Percentiles rank a stretch among this genome's conserved stretches.
These are phyloP conservation scores for Megastigmus dorsalis DNA, from an alignment of 2,888 invertebrate species.

Conservation along the genomic window DNA sequence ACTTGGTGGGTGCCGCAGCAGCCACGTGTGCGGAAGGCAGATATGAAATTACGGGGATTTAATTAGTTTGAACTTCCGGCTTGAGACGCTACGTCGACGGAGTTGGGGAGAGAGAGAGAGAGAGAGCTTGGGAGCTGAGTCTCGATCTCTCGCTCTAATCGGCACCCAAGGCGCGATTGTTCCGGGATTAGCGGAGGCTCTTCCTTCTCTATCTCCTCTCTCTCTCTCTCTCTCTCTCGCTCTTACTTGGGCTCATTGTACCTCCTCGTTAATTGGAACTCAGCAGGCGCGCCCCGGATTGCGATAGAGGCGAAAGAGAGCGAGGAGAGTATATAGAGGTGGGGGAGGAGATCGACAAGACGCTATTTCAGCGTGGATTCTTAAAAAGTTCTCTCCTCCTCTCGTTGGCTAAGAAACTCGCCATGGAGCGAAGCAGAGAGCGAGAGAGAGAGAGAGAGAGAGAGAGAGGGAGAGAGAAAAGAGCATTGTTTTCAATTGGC, in stretches of 20 bases:
- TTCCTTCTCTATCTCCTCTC: not conserved
- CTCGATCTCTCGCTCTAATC: slow-evolving; percentile 65
- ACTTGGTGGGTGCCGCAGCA: slow-evolving; percentile 45
- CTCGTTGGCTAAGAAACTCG: slow-evolving; percentile 32
- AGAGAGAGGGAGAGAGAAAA: not conserved
- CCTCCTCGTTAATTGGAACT: slow-evolving; percentile 68
- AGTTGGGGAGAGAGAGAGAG: no score
- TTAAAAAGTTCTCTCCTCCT: slow-evolving; percentile 40
- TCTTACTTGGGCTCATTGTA: no score
- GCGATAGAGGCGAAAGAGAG: slow-evolving; percentile 11
- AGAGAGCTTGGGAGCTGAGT: no score
- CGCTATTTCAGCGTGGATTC: slow-evolving; percentile 49
- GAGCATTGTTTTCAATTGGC: slow-evolving; percentile 52
- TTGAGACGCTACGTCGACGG: slow-evolving; percentile 43
- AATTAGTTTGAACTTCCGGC: slow-evolving; percentile 71
- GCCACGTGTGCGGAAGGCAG: slow-evolving; percentile 71
- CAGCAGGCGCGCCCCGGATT: slow-evolving; percentile 31
- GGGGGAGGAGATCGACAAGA: slow-evolving; percentile 18
- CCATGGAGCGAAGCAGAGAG: no score
- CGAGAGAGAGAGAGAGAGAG: not conserved
- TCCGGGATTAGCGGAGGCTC: slow-evolving; percentile 69
- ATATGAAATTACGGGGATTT: slow-evolving; percentile 73
- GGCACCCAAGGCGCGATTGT: slow-evolving; percentile 69
- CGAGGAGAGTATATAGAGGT: not conserved
- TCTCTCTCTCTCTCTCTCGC: slow-evolving; percentile 44